Evolutionary conservation across 1,140 invertebrate genomes (phyloP), one percentile per base, ranked within the genome.

Genomic region (Leptonema lineaticorne): DNA sequence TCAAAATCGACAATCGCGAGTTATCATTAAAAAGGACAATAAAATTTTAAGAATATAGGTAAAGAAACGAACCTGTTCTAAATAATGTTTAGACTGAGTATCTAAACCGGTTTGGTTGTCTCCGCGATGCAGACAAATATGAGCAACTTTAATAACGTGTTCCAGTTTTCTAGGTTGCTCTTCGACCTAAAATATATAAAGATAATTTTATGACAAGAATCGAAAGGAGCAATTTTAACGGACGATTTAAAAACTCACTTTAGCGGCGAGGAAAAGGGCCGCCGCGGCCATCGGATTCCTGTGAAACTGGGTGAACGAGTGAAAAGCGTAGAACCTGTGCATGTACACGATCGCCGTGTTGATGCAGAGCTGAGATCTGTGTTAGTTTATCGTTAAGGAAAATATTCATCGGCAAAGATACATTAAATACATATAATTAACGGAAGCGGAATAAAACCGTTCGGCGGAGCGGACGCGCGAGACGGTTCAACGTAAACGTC

Each of bases 311-410:
- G 89, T 87, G 78, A 96, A 92, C 0, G 93, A 92, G 76, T 96
- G 95, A 80, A 95, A 96, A 80, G 96, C 93, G 79, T 96, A 98
- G 81, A 98, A 98, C 24, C 96, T 85, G 79, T 98, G 95, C 95
- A 98, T 97, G 75, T 97, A 98, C n/a, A 98, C 95, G 74, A 97
- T 97, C 29, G 93, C 94, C 66, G 94, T 96, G 78, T 95, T 95
- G 75, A 96, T 95, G 78, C 93, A 95, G 78, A 96, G 81, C 81
- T 95, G 93, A 22, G 89, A 91, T 74, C 92, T 94, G 80, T 70
- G 70, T 5, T 6, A 6, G 18, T 1, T 33, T 2, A 0, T 18
- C 7, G 41, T 68, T 16, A 48, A 67, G 57, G 66, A 57, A 64
- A 6, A 60, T 57, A 33, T 53, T 26, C 0, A 26, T 26, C 1